Base-by-base conservation (phyloP, 30 jellyfish, hydroid and myxozoan genomes). In the Hydra vulgaris region DNA sequence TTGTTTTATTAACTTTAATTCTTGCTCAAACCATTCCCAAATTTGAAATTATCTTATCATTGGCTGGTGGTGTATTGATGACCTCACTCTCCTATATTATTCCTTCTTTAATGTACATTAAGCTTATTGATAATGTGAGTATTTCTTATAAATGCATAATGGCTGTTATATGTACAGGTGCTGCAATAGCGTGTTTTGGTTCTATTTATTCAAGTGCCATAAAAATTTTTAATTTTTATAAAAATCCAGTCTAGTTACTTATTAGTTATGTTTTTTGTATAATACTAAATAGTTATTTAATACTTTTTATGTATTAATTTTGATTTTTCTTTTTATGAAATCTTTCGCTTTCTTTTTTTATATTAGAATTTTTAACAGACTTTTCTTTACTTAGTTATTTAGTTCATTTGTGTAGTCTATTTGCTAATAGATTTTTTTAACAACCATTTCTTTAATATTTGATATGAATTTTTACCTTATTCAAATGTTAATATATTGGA, bases 21-120 rank as follows among this genome's bases (percentile, higher is more conserved):
- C 79, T 78, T 20, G 85, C 80, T 27, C 74, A 78, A 78, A 20
- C 80, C 66, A 52, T 78, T 52, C 85, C 85, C 12, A 54, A 78
- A 23, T 78, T 78, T 52, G 54, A 78, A 12, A 78, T 78, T 7
- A 19, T 78, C 25, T 17, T 78, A 18, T 78, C 85, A 0, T 23
- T 78, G 19, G 66, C 22, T 78, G 85, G 85, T 20, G 85, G 85
- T 12, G 16, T 23, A 8, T n/a, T 61, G 20, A 17, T n/a, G 21
- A 23, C 54, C 19, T 7, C 66, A 12, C 26, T 18, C 53, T 26
- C 79, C 21, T 78, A 53, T 18, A 16, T 0, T 54, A 53, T 78
- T 23, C 54, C 79, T 16, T 54, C 53, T 23, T 15, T 53, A 1
- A 16, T 21, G 74, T 78, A 66, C 54, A 7, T 21, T 18, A 54